phyloP scores from a whole-genome alignment of 2,113 vertebrate species.

The Nyctibius bracteatus region DNA sequence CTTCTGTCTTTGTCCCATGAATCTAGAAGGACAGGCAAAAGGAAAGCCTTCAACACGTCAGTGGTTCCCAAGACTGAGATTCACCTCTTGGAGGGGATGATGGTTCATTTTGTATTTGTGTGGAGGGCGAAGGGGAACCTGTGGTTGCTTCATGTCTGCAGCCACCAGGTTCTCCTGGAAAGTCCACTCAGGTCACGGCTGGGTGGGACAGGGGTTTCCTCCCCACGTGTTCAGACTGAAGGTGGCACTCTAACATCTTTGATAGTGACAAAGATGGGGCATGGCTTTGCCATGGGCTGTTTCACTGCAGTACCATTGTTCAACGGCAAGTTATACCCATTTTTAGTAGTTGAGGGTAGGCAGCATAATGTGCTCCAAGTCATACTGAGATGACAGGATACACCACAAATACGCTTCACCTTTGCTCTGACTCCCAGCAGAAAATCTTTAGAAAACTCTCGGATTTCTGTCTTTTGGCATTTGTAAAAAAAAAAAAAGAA shows the following conservation, averaged over 20 bases:
- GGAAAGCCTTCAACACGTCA: accelerated
- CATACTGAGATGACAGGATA: background rate
- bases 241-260: conserved; percentile 63
- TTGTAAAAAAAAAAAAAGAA: background rate
- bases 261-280: background rate
- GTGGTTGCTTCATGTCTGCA: background rate
- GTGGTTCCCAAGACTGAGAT: background rate
- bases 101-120: background rate
- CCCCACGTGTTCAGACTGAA: conserved; percentile 28
- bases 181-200: background rate
- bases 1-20: accelerated
- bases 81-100: background rate
- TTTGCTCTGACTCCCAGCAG: background rate
- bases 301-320: background rate
- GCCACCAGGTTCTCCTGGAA: background rate
- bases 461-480: background rate
- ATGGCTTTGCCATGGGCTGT: background rate
- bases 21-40: background rate
- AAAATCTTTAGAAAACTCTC: background rate
- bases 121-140: background rate
- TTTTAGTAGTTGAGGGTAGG: background rate
- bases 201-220: background rate
- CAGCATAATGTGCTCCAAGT: background rate
- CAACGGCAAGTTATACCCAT: background rate
- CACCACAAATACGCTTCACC: background rate